These are phyloP conservation scores for Phasianus colchicus DNA, from an alignment of 2,113 vertebrate genomes.

Conservation along the genomic window DNA sequence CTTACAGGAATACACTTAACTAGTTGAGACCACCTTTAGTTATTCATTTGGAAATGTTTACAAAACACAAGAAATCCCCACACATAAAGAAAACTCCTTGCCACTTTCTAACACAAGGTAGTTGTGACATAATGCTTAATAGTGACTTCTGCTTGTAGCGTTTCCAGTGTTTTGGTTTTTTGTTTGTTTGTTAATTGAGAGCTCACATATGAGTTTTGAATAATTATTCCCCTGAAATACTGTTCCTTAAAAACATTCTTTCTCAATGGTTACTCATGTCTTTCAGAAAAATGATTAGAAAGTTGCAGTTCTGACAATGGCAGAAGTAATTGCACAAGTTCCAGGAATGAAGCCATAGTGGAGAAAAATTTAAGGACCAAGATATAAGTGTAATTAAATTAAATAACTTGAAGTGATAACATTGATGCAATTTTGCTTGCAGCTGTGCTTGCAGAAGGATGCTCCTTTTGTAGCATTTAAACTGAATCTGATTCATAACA, in stretches of 20 bases:
- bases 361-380: not conserved
- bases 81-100: rapidly evolving
- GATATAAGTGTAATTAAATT: not conserved
- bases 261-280: not conserved
- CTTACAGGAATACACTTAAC: not conserved
- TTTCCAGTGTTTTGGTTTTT: not conserved
- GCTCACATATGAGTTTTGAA: not conserved
- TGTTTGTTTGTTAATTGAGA: not conserved
- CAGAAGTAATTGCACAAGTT: not conserved
- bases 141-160: not conserved
- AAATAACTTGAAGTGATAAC: not conserved
- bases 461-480: not conserved
- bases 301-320: not conserved
- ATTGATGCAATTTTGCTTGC: not conserved
- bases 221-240: not conserved
- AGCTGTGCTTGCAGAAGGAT: not conserved
- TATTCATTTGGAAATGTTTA: not conserved
- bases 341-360: not conserved
- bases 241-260: not conserved
- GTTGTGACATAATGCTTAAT: not conserved
- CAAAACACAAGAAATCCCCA: too few species aligned
- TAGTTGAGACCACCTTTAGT: not conserved
- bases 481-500: not conserved
- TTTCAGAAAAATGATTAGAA: not conserved
- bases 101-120: not conserved